phyloP scores from a whole-genome alignment of 2,888 invertebrate genomes.

The Fissipunctia ypsillon region DNA sequence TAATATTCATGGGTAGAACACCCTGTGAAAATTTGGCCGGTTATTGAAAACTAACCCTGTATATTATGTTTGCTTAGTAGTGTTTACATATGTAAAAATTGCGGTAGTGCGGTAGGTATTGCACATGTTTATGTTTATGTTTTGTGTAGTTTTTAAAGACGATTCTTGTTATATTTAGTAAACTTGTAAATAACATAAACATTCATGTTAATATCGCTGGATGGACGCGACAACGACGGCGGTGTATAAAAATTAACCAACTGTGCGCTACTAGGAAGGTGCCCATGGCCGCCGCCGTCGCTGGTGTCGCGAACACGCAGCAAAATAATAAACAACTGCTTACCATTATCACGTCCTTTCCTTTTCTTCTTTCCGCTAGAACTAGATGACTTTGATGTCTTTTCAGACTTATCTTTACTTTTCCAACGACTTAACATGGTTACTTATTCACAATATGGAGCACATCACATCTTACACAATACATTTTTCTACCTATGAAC shows the following conservation, averaged over 20 bases:
- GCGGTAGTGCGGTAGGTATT: too few relatives aligned
- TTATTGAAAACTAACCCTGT: too few relatives aligned
- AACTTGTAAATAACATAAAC: too few relatives aligned
- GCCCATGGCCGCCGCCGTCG: not conserved
- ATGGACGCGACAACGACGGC: not conserved
- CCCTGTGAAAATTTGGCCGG: too few relatives aligned
- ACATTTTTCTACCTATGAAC: conserved; percentile 50
- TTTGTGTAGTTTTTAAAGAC: too few relatives aligned
- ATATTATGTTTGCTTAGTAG: too few relatives aligned
- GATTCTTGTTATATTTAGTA: too few relatives aligned
- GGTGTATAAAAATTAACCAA: not conserved
- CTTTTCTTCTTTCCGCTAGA: conserved; percentile 94
- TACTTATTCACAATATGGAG: conserved; percentile 60
- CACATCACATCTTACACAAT: conserved; percentile 59
- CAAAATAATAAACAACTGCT: conserved; percentile 69
- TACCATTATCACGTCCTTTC: conserved; percentile 96
- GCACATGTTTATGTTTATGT: too few relatives aligned
- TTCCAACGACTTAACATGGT: conserved; percentile 96
- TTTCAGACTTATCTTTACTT: conserved; percentile 95
- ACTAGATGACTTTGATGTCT: conserved; percentile 90
- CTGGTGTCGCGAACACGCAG: not conserved
- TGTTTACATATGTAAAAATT: too few relatives aligned
- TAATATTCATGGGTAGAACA: too few relatives aligned
- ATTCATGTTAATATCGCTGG: too few relatives aligned
- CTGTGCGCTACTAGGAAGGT: not conserved